Evolutionary conservation across 2,888 invertebrate genomes (phyloP), one percentile per base, ranked within the genome.

Genomic region (Buathra laborator): DNA sequence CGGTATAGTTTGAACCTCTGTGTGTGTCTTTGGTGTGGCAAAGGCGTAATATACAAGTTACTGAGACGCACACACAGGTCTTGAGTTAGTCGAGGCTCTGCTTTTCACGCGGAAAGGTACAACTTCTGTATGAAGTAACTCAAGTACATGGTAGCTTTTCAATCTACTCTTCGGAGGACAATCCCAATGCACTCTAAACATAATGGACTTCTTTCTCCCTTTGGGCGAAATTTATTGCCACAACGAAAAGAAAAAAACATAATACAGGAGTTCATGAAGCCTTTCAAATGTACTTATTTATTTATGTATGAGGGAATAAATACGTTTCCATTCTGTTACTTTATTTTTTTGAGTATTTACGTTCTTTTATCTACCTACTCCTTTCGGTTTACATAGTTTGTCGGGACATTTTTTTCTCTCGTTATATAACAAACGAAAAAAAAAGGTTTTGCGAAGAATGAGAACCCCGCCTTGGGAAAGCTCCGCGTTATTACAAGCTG

Each of bases 121-220:
- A 51, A 37, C 12, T 56, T 51, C 53, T 19, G 29, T 37, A 53
- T 29, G 46, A n/a, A 29, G 62, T 32, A 62, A 62, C 62, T 2
- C 19, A 67, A 71, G 46, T 81, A 67, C 37, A 76, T 16, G 24
- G 53, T 81, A 37, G 62, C 74, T 71, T 64, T 64, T 67, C 67
- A 72, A 78, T 77, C 77, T 67, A 70, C 64, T 75, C 59, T 70
- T 24, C 32, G 5, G 59, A 64, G 48, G 32, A 66, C 64, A 44
- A 75, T 53, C 64, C 62, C 75, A 81, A 85, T 85, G 84, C 46
- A 81, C 80, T 71, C 53, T 46, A 66, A 59, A 29, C 53, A 78
- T 71, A 53, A 74, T 84, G 81, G 74, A 81, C 67, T 81, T 68
- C 51, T 12, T 24, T 12, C 19, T 44, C 56, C 76, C 46, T 67